A percentile compares a stretch with the other conserved stretches of the same genome.
phyloP scores from a whole-genome alignment of 2,113 vertebrate genomes.

The Tretioscincus oriximinensis region DNA sequence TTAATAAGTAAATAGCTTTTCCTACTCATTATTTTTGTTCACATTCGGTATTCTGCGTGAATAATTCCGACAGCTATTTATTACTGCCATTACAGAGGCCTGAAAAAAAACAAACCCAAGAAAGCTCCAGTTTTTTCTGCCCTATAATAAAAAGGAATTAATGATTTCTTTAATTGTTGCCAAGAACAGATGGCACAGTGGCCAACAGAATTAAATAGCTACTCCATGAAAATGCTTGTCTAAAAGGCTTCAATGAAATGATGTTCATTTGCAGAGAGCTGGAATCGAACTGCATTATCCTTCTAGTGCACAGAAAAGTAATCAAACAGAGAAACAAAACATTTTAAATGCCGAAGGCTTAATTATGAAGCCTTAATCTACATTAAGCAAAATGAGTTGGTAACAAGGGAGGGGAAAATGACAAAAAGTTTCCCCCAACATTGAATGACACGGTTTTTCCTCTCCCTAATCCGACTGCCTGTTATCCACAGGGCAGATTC shows the following conservation, averaged over 20 bases:
- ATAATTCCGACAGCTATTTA: conserved; percentile 21
- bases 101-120: neutral
- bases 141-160: neutral
- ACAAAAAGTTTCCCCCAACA: too few relatives aligned
- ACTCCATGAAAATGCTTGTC: neutral
- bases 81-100: conserved; percentile 1
- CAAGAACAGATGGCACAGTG: conserved; percentile 4
- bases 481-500: too few relatives aligned
- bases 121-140: conserved; percentile 2
- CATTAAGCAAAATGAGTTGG: neutral
- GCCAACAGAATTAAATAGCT: neutral
- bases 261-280: neutral
- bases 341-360: neutral
- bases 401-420: neutral
- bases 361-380: neutral
- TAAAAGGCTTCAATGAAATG: neutral
- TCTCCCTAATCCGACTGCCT: too few relatives aligned
- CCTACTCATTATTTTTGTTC: neutral
- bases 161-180: neutral
- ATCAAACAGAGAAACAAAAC: neutral
- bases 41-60: neutral
- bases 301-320: neutral
- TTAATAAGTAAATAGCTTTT: conserved; percentile 23
- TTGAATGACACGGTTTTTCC: too few relatives aligned
- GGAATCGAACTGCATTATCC: neutral